These are phyloP conservation scores for Barypeithes pellucidus DNA, from an alignment of 2,888 invertebrate genomes.

Conservation along the genomic window DNA sequence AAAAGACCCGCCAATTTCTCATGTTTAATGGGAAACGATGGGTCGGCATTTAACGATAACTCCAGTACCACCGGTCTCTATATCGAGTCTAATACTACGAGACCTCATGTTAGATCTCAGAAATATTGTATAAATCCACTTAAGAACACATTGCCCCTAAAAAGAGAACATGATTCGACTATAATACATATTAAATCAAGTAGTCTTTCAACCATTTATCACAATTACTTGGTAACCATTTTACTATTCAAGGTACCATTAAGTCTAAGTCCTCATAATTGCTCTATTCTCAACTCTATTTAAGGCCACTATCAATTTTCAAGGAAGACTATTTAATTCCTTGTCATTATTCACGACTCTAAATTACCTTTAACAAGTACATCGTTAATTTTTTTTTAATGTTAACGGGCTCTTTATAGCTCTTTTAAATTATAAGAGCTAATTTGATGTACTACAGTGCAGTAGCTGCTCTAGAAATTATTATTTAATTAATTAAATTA, in stretches of 20 bases:
- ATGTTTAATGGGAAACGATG: no score
- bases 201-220: slow-evolving; percentile 22
- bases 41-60: no score
- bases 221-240: slow-evolving; percentile 37
- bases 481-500: no score
- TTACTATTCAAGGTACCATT: slow-evolving; percentile 27
- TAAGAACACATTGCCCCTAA: no score
- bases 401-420: slow-evolving; percentile 3
- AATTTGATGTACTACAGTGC: background rate
- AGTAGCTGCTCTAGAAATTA: slow-evolving; percentile 2
- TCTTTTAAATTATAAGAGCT: slow-evolving; percentile 1
- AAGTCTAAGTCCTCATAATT: slow-evolving; percentile 33
- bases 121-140: no score
- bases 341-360: slow-evolving; percentile 25
- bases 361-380: slow-evolving; percentile 31
- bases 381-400: slow-evolving; percentile 29
- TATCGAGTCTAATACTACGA: no score
- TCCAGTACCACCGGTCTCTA: no score
- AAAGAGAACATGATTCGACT: background rate
- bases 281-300: slow-evolving; percentile 31
- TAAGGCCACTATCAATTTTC: slow-evolving; percentile 35
- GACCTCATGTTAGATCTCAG: no score
- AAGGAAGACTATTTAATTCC: slow-evolving; percentile 36
- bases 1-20: no score
- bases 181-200: slow-evolving; percentile 10